These are phyloP conservation scores for Himantopus leucocephalus DNA, from an alignment of 2,113 vertebrate genomes.

Conservation along the genomic window DNA sequence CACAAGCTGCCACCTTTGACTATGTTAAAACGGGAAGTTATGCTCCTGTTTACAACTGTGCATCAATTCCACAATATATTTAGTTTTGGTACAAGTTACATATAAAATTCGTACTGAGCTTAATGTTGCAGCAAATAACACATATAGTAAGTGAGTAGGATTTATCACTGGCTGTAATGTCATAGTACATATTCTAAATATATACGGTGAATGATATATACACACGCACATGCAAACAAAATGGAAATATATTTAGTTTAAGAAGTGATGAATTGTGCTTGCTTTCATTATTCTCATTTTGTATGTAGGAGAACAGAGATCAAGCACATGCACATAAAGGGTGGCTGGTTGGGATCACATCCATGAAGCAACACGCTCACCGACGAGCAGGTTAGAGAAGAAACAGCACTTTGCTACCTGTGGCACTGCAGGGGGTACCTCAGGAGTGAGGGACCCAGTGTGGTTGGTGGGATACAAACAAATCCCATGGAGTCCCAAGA, in stretches of 20 bases:
- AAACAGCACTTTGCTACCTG: background rate
- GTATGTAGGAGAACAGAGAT: slow-evolving; percentile 33
- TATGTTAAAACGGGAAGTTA: slow-evolving; percentile 26
- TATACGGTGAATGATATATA: slow-evolving; percentile 24
- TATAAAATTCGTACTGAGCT: slow-evolving; percentile 62
- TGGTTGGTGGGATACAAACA: background rate
- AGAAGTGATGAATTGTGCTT: slow-evolving; percentile 51
- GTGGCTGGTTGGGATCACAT: background rate
- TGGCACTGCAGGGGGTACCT: fast-evolving
- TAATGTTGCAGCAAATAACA: slow-evolving; percentile 71
- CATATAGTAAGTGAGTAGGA: slow-evolving; percentile 63
- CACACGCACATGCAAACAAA: slow-evolving; percentile 39
- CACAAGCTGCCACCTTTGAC: slow-evolving; percentile 35
- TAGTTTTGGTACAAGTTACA: slow-evolving; percentile 63
- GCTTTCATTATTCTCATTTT: slow-evolving; percentile 65
- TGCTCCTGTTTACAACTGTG: slow-evolving; percentile 54
- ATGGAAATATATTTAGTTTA: slow-evolving; percentile 62
- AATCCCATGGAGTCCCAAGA: background rate
- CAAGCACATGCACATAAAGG: background rate
- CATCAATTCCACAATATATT: slow-evolving; percentile 64
- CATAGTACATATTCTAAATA: slow-evolving; percentile 9
- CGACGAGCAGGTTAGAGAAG: background rate
- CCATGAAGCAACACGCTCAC: background rate
- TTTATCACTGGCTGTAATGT: slow-evolving; percentile 66
- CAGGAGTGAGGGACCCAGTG: background rate